Conservation (phyloP, 2,113 vertebrate species). For the Coryphaenoides rupestris region DNA sequence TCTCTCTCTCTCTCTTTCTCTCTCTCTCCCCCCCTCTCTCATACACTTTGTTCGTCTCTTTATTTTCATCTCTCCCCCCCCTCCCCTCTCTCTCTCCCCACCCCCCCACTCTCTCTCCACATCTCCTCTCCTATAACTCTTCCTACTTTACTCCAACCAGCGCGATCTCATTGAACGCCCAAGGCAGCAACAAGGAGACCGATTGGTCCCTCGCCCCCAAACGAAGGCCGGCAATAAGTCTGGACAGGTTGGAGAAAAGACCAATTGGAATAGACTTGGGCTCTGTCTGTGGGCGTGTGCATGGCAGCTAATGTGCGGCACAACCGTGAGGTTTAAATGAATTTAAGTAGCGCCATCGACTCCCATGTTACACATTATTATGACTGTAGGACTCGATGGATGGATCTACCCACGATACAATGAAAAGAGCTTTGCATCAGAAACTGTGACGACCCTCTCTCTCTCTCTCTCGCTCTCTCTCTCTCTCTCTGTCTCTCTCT, state of each 20-base stretch:
- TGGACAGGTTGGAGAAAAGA: conserved; percentile 55
- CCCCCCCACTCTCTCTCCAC: conserved; percentile 16
- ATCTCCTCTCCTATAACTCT: conserved; percentile 36
- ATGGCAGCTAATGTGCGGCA: not conserved
- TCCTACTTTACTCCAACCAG: conserved; percentile 51
- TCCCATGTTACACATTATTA: conserved; percentile 26
- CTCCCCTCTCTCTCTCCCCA: conserved; percentile 17
- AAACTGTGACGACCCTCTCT: no score
- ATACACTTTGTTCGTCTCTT: not conserved
- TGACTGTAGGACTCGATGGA: conserved; percentile 39
- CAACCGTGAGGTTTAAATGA: no score
- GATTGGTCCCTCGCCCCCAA: conserved; percentile 48
- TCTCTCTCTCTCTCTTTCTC: conserved; percentile 16
- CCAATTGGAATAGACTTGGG: conserved; percentile 60
- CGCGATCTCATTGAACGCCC: conserved; percentile 48
- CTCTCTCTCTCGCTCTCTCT: no score
- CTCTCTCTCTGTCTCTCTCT: no score
- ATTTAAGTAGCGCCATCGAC: no score
- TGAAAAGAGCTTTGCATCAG: no score
- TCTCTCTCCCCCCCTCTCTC: conserved; percentile 13
- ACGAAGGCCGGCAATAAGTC: conserved; percentile 43
- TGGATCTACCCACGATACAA: not conserved
- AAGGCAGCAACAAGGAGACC: conserved; percentile 55
- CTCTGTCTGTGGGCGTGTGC: conserved; percentile 44
- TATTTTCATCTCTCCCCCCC: conserved; percentile 1